These are phyloP conservation scores for Caenorhabditis virilis DNA, from an alignment of 2,888 invertebrate genomes.

Conservation along the genomic window DNA sequence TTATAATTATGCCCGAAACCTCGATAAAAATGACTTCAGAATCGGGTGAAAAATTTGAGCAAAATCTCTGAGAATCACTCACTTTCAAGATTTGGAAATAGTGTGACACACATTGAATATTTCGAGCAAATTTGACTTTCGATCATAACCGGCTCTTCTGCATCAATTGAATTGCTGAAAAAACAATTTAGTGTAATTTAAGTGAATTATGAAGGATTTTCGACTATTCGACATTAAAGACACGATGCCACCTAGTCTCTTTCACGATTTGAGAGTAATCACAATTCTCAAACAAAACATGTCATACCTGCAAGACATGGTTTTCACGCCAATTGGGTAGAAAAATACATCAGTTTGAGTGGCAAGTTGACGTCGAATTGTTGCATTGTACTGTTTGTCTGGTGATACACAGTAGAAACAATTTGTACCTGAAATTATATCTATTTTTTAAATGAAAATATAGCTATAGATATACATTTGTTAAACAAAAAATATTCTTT, in stretches of 20 bases:
- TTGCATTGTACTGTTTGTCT: constrained; percentile 36
- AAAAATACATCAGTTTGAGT: constrained; percentile 48
- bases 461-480: too few species aligned
- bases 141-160: constrained; percentile 21
- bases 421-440: constrained; percentile 20
- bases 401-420: constrained; percentile 41
- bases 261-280: too few species aligned
- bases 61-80: neutral
- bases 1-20: too few species aligned
- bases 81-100: constrained; percentile 44
- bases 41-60: too few species aligned
- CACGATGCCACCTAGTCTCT: too few species aligned
- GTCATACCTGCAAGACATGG: constrained; percentile 36
- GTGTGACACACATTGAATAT: constrained; percentile 40
- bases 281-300: neutral
- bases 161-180: constrained; percentile 34
- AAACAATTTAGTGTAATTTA: neutral
- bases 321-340: constrained; percentile 39
- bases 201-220: too few species aligned
- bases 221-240: too few species aligned
- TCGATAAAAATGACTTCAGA: too few species aligned
- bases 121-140: constrained; percentile 48
- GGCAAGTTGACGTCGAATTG: constrained; percentile 41
- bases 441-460: too few species aligned
- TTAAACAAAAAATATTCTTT: too few species aligned